phyloP scores from a whole-genome alignment of 2,888 invertebrate species.

The Hermaeophaga mercurialis region DNA sequence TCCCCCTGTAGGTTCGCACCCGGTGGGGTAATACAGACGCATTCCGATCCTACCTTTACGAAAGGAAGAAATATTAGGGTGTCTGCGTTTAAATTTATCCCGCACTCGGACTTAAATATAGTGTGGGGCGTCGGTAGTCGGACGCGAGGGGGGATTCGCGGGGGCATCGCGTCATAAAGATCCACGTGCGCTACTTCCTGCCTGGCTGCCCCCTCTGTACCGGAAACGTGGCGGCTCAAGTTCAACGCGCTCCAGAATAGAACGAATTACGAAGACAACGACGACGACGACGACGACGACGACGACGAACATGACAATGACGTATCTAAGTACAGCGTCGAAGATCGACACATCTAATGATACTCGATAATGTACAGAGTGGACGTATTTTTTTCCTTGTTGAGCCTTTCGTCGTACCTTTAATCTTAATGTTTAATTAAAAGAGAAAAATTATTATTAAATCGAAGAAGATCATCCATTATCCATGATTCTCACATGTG shows the following conservation, averaged over 20 bases:
- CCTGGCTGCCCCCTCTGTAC: conserved; percentile 21
- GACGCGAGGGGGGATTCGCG: conserved; percentile 20
- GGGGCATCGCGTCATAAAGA: conserved; percentile 12
- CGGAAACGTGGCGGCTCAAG: conserved; percentile 32
- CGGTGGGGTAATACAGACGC: conserved; percentile 12
- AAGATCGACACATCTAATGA: no score
- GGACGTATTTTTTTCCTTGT: no score
- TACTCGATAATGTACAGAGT: no score
- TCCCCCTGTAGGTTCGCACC: neutral
- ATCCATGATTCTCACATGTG: no score
- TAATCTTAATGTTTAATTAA: no score
- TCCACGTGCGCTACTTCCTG: conserved; percentile 38
- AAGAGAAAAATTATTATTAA: no score
- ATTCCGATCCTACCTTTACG: conserved; percentile 11
- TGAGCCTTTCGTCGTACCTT: no score
- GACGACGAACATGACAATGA: no score
- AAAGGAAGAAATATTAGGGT: conserved; percentile 22
- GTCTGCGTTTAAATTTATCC: conserved; percentile 28
- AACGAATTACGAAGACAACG: conserved; percentile 8
- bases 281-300: conserved; percentile 13
- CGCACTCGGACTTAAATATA: no score
- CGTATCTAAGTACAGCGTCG: no score
- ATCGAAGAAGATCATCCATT: no score
- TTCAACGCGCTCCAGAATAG: conserved; percentile 30
- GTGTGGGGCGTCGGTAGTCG: no score